phyloP scores from a whole-genome alignment of 2,888 invertebrate species.

The Eumerus sabulonum region DNA sequence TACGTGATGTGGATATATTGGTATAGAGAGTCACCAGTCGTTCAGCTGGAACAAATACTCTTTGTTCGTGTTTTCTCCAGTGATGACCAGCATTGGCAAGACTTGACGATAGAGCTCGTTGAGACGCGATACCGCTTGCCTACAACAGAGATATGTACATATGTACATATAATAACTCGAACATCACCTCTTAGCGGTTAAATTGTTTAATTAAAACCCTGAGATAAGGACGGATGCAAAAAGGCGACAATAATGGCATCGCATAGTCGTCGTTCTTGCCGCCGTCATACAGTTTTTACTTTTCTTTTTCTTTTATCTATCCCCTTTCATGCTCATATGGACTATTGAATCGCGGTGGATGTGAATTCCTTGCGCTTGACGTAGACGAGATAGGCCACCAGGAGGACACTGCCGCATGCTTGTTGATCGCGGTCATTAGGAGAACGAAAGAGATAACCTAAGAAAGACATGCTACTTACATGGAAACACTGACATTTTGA shows the following conservation, averaged over 20 bases:
- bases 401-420: slow-evolving; percentile 16
- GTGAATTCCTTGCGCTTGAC: slow-evolving; percentile 25
- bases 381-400: slow-evolving; percentile 49
- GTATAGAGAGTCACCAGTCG: neutral
- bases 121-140: slow-evolving; percentile 55
- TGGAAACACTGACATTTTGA: slow-evolving; percentile 41
- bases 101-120: slow-evolving; percentile 59
- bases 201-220: slow-evolving; percentile 71
- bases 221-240: slow-evolving; percentile 67
- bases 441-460: slow-evolving; percentile 11
- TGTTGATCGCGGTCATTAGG: slow-evolving; percentile 43
- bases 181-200: slow-evolving; percentile 68
- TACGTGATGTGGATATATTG: slow-evolving; percentile 62
- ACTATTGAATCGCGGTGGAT: slow-evolving; percentile 32
- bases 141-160: slow-evolving; percentile 56
- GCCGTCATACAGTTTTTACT: slow-evolving; percentile 27
- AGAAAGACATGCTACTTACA: slow-evolving; percentile 1
- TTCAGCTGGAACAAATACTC: too few species aligned
- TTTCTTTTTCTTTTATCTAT: neutral
- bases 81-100: slow-evolving; percentile 17
- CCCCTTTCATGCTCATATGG: slow-evolving; percentile 25
- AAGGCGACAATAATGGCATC: slow-evolving; percentile 66
- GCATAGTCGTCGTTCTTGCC: neutral
- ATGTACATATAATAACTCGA: too few species aligned
- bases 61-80: too few species aligned